phyloP scores from a whole-genome alignment of 2,113 vertebrate species.

The Gallinago jamesoni region DNA sequence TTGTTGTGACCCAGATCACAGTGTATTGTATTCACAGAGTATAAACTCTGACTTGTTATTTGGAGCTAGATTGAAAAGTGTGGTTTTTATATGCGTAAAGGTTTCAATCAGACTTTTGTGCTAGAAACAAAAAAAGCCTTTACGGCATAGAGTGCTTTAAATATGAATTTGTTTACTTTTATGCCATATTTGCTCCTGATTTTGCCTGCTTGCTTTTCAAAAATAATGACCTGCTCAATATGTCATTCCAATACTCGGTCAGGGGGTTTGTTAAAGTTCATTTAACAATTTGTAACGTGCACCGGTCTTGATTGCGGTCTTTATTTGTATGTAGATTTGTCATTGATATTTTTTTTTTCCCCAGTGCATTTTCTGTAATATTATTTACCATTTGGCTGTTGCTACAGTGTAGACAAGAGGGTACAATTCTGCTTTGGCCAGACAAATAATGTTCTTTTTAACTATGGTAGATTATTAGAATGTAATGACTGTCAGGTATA shows the following conservation, averaged over 20 bases:
- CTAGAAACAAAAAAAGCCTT: background rate
- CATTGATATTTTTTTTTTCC: background rate
- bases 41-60: background rate
- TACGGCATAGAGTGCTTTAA: background rate
- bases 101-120: background rate
- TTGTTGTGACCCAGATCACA: background rate
- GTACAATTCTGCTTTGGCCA: rapidly evolving
- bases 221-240: background rate
- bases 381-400: background rate
- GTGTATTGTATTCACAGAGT: rapidly evolving
- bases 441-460: background rate
- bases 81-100: background rate
- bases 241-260: background rate
- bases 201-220: background rate
- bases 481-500: background rate
- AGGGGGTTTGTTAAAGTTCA: background rate
- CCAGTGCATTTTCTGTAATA: background rate
- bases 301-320: background rate
- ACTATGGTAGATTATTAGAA: background rate
- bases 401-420: rapidly evolving
- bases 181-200: background rate
- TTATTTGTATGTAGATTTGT: background rate
- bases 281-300: background rate
- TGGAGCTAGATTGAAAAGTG: background rate
- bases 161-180: background rate